Conservation (phyloP, 2,113 vertebrate species). For the Danionella cerebrum region DNA sequence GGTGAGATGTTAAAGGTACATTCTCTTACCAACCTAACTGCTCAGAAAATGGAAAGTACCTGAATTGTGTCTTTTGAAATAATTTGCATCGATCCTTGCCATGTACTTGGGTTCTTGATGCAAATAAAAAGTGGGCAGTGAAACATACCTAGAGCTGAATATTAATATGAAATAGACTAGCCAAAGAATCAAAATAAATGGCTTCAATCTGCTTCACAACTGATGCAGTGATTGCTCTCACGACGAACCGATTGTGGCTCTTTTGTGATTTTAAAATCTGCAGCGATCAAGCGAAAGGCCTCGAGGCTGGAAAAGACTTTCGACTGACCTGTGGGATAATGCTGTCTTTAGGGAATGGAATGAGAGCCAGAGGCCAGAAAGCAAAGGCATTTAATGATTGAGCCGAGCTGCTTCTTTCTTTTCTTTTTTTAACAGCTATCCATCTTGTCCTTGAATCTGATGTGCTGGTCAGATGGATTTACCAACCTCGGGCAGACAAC, state of each 20-base stretch:
- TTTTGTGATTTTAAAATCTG: slow-evolving; percentile 14
- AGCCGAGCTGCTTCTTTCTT: slow-evolving; percentile 1
- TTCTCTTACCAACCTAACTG: too few relatives aligned
- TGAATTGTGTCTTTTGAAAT: background rate
- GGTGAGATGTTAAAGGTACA: too few relatives aligned
- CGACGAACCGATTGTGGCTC: too few relatives aligned
- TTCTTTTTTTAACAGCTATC: slow-evolving; percentile 16
- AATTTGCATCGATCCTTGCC: background rate
- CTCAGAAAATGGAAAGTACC: background rate
- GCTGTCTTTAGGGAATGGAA: background rate
- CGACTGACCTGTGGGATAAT: slow-evolving; percentile 12
- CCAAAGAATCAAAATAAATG: background rate
- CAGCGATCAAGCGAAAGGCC: background rate
- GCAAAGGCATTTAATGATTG: slow-evolving; percentile 16
- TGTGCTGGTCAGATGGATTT: slow-evolving; percentile 5
- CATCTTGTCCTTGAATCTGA: slow-evolving; percentile 22
- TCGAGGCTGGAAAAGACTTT: slow-evolving; percentile 10
- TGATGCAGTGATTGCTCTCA: background rate
- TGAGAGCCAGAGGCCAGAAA: background rate
- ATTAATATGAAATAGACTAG: background rate
- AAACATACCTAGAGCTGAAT: background rate
- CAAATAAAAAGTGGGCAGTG: background rate
- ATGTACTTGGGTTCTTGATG: background rate
- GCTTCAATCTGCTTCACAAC: background rate
- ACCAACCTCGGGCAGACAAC: slow-evolving; percentile 7